Evolutionary conservation across 2,113 vertebrate species (phyloP).

Genomic region (Callochromis pleurospilus): DNA sequence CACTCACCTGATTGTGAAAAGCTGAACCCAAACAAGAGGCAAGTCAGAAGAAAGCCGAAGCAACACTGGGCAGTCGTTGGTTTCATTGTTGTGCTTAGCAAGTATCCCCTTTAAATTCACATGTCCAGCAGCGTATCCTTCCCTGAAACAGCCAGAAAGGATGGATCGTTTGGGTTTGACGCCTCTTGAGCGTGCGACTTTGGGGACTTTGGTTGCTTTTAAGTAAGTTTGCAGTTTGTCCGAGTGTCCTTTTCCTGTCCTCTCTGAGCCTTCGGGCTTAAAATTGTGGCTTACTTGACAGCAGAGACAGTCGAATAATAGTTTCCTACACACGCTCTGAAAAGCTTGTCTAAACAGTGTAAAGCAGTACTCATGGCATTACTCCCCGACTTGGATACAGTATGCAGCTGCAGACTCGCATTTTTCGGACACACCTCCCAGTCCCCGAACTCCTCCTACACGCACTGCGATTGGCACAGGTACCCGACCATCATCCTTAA

Average conservation of each 20-base stretch:
- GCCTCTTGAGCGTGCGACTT: slow-evolving; percentile 38
- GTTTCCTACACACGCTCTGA: slow-evolving; percentile 42
- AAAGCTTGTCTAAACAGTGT: slow-evolving; percentile 59
- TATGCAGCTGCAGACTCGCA: slow-evolving; percentile 66
- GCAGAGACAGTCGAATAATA: neutral
- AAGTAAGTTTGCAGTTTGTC: slow-evolving; percentile 41
- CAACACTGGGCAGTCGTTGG: slow-evolving; percentile 67
- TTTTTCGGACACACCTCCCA: slow-evolving; percentile 65
- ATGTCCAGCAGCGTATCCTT: slow-evolving; percentile 72
- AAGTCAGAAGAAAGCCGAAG: slow-evolving; percentile 76
- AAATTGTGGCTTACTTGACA: neutral
- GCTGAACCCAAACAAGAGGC: slow-evolving; percentile 70
- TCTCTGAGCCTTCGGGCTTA: neutral
- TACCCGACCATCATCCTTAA: slow-evolving; percentile 25
- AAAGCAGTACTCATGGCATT: slow-evolving; percentile 69
- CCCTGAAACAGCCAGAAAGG: slow-evolving; percentile 27
- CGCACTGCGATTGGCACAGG: slow-evolving; percentile 55
- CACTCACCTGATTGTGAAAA: slow-evolving; percentile 88
- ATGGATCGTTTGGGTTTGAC: slow-evolving; percentile 11
- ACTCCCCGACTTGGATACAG: slow-evolving; percentile 68
- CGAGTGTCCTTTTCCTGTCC: neutral
- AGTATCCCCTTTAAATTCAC: slow-evolving; percentile 72
- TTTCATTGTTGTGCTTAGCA: slow-evolving; percentile 68
- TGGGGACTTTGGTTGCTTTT: slow-evolving; percentile 36
- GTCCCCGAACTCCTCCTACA: slow-evolving; percentile 37